Base-by-base conservation (phyloP, 2,888 invertebrate genomes). In the Microdon myrmicae region DNA sequence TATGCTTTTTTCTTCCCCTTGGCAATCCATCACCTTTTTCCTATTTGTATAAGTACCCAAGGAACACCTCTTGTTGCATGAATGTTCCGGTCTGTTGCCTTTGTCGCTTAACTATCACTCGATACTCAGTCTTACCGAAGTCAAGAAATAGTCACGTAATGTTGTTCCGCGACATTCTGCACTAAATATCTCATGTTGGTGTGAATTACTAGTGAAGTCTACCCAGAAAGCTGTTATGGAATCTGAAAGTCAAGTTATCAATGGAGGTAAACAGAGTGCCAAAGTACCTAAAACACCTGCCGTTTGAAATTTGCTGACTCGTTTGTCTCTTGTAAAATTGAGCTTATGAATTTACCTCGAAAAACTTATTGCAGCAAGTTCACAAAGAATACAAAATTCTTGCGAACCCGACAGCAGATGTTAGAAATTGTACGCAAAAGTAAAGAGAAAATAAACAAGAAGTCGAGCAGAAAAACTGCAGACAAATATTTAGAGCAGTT, bases 41-140 rank as follows among this genome's bases (percentile, higher is more conserved):
- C 10, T 28, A 29, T 28, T 13, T 19, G n/a, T 37, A 34, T 17
- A 32, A 26, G n/a, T n/a, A n/a, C n/a, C 34, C 20, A 25, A 43
- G 41, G 37, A 35, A 23, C 17, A 8, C 35, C 9, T 39, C 20
- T 51, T 44, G 44, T 49, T 56, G 56, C 34, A 17, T 10, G n/a
- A 2, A 2, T 20, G 64, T 58, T 64, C 35, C 28, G 64, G 58
- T 25, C 43, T 47, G 64, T 32, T 64, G 32, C 32, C n/a, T 58
- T 58, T 37, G 58, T 58, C 64, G 64, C 58, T 64, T 58, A 64
- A 38, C 64, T 64, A 53, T 58, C 51, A 58, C 41, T 64, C 58
- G 58, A 58, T 64, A 43, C 47, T 58, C 41, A 43, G 35, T 45
- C n/a, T n/a, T n/a, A n/a, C n/a, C n/a, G n/a, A n/a, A n/a, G n/a